A percentile compares a stretch with the other conserved stretches of the same genome.
These are phyloP conservation scores for Dendrolimus kikuchii DNA, from an alignment of 1,140 invertebrate genomes.

Conservation along the genomic window DNA sequence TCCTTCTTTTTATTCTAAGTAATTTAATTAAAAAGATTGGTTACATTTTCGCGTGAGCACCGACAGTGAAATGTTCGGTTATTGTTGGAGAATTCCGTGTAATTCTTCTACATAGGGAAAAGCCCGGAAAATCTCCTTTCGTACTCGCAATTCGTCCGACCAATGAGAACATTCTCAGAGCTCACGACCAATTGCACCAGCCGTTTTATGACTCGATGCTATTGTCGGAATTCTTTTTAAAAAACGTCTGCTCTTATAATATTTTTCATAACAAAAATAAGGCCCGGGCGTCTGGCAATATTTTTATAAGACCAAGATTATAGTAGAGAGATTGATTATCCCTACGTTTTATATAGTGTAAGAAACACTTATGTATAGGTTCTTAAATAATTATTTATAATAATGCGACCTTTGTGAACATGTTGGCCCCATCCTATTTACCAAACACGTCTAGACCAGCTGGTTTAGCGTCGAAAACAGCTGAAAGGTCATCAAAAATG, in stretches of 20 bases:
- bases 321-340: too few relatives aligned
- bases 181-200: conserved; percentile 18
- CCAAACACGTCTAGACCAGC: too few relatives aligned
- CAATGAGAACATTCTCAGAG: conserved; percentile 9
- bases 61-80: conserved; percentile 13
- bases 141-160: conserved; percentile 7
- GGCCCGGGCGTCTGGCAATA: not conserved
- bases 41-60: conserved; percentile 11
- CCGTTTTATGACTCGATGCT: conserved; percentile 14
- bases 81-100: conserved; percentile 15
- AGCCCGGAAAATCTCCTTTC: conserved; percentile 11
- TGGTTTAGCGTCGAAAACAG: too few relatives aligned
- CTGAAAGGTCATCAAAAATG: too few relatives aligned
- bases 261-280: not conserved
- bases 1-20: conserved; percentile 11
- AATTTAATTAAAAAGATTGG: conserved; percentile 20
- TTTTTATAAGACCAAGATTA: too few relatives aligned
- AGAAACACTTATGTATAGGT: too few relatives aligned
- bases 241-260: conserved; percentile 3
- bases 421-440: too few relatives aligned
- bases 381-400: too few relatives aligned
- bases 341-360: too few relatives aligned
- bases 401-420: too few relatives aligned
- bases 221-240: conserved; percentile 9
- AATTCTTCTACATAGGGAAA: conserved; percentile 2